phyloP scores from a whole-genome alignment of 2,797 vertebrate genomes.

The Chaetodon trifasciatus region DNA sequence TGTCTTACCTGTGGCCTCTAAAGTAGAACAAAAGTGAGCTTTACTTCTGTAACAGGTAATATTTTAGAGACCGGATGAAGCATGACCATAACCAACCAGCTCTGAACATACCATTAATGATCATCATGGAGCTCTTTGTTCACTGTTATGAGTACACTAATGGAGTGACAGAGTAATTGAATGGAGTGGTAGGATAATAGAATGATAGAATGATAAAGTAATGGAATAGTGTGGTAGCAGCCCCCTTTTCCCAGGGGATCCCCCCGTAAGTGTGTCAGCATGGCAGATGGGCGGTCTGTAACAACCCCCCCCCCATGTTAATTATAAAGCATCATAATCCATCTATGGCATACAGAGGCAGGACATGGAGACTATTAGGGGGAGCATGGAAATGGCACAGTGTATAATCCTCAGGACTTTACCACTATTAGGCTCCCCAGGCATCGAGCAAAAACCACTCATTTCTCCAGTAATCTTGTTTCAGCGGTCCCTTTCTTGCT shows the following conservation, averaged over 20 bases:
- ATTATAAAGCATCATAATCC: constrained; percentile 88
- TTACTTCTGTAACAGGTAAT: constrained; percentile 25
- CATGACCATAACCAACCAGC: constrained; percentile 50
- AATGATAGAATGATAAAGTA: constrained; percentile 84
- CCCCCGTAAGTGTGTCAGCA: constrained; percentile 85
- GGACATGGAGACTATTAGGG: constrained; percentile 85
- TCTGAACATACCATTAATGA: constrained; percentile 78
- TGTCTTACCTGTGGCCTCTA: constrained; percentile 28
- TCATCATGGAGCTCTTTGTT: constrained; percentile 80
- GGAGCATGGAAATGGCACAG: constrained; percentile 79
- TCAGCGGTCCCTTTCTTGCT: constrained; percentile 61
- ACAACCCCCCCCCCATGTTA: constrained; percentile 74
- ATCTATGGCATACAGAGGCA: constrained; percentile 81
- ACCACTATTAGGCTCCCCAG: constrained; percentile 74
- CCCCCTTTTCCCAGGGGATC: constrained; percentile 72
- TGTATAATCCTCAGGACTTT: constrained; percentile 81
- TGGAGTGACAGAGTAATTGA: constrained; percentile 83
- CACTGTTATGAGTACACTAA: constrained; percentile 80
- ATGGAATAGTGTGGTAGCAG: constrained; percentile 73
- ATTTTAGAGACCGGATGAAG: constrained; percentile 55
- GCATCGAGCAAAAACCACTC: constrained; percentile 72
- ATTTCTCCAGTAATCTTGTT: constrained; percentile 80
- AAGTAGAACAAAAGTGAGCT: constrained; percentile 30
- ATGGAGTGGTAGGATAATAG: constrained; percentile 82
- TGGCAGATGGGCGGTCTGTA: constrained; percentile 84